Base-by-base conservation (phyloP, 2,888 invertebrate genomes). In the Pammene aurita region DNA sequence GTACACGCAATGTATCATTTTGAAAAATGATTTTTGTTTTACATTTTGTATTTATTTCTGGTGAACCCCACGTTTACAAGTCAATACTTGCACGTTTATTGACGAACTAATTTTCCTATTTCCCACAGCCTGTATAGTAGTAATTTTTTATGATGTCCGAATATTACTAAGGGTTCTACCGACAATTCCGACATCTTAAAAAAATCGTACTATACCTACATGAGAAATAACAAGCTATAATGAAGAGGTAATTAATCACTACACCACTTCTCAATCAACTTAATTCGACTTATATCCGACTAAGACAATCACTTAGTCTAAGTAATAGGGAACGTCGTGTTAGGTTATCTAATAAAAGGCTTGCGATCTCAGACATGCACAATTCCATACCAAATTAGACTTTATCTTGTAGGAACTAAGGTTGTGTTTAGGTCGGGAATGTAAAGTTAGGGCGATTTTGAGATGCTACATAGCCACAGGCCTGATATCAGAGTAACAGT, bases 251-350 rank as follows among this genome's bases (percentile, higher is more conserved):
- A 68, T 68, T 57, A 57, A 63, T 63, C 50, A 63, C 57, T 35
- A 35, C 56, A 50, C 62, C 44, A 68, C 52, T 58, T 68, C 68
- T 68, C 68, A 46, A 64, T 64, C 68, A 58, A 52, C 14, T 11
- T 64, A 46, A 68, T 68, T 52, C 63, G 34, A 64, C 68, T 68
- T 68, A 65, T 68, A 60, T 67, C 44, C 61, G 35, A 61, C 60
- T 81, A 86, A 87, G 84, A 89, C 89, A 90, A 90, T 89, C 87
- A 89, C 89, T 90, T 89, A 87, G 79, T 76, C 81, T 87, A 88
- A 90, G 89, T 90, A 90, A 91, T 83, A 82, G 84, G 84, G 86
- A 86, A 81, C 84, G 81, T 82, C 72, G 75, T 77, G 76, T 84
- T 83, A 83, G 77, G 83, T 81, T 83, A 85, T 84, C 87, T 84